Conservation (phyloP, 2,113 vertebrate species). For the Poecilia latipinna region DNA sequence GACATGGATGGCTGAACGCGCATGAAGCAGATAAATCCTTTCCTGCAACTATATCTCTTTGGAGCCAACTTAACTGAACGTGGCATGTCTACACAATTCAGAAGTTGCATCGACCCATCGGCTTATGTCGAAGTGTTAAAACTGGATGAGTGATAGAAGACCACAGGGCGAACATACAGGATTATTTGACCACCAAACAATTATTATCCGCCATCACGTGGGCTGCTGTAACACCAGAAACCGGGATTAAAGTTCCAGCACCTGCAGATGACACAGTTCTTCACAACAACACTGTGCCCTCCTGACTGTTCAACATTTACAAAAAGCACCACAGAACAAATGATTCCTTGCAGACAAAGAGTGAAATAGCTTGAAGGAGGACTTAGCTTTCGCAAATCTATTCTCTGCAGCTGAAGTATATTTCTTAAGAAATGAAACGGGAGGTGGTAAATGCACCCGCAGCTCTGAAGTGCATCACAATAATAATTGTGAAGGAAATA, state of each 20-base stretch:
- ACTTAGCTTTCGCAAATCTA: slow-evolving; percentile 41
- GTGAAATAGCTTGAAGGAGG: neutral
- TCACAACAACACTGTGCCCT: neutral
- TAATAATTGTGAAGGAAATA: slow-evolving; percentile 37
- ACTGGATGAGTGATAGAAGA: slow-evolving; percentile 29
- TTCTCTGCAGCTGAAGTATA: slow-evolving; percentile 24
- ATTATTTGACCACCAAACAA: slow-evolving; percentile 29
- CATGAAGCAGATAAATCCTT: slow-evolving; percentile 12
- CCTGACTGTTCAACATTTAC: slow-evolving; percentile 12
- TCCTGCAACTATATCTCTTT: slow-evolving; percentile 20
- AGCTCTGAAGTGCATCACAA: slow-evolving; percentile 31
- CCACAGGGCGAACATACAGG: slow-evolving; percentile 16
- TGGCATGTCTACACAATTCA: neutral
- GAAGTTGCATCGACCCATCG: slow-evolving; percentile 13
- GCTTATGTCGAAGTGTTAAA: slow-evolving; percentile 7
- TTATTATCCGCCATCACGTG: slow-evolving; percentile 28
- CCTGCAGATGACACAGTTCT: slow-evolving; percentile 5
- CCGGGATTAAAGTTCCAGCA: slow-evolving; percentile 8
- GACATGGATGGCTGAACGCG: slow-evolving; percentile 5
- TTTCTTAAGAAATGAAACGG: slow-evolving; percentile 4
- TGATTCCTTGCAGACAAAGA: slow-evolving; percentile 43
- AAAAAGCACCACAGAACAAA: slow-evolving; percentile 32
- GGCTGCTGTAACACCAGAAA: neutral
- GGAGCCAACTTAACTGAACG: slow-evolving; percentile 24
- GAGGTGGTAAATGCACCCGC: neutral